These are phyloP conservation scores for Phrynocephalus versicolor DNA, from an alignment of 2,113 vertebrate genomes.

Conservation along the genomic window DNA sequence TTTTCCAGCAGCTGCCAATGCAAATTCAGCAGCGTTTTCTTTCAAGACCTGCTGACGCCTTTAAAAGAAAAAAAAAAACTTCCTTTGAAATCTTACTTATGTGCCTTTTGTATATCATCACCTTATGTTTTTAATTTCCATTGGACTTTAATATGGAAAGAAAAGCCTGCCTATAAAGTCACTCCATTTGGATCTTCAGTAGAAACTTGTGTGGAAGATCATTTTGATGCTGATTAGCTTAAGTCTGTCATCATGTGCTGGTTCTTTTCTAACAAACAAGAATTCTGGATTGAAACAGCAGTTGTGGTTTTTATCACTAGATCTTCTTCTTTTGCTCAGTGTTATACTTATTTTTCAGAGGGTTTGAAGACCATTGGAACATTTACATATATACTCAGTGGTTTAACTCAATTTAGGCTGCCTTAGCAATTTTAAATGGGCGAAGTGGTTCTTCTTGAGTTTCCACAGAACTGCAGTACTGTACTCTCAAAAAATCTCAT, in stretches of 20 bases:
- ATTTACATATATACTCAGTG: not conserved
- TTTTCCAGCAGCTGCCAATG: slow-evolving; percentile 14
- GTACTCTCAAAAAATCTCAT: not conserved
- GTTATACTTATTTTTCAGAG: not conserved
- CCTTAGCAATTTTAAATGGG: not conserved
- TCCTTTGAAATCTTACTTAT: slow-evolving; percentile 15
- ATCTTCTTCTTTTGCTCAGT: not conserved
- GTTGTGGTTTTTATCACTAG: not conserved
- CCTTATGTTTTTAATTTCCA: slow-evolving; percentile 29
- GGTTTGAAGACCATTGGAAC: not conserved
- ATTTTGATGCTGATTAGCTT: not conserved
- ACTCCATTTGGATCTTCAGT: not conserved
- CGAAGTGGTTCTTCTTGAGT: not conserved
- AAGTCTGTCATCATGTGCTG: not conserved
- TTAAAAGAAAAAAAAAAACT: not conserved
- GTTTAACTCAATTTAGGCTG: not conserved
- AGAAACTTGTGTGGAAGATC: not conserved
- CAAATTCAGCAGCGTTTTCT: slow-evolving; percentile 34
- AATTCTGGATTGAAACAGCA: not conserved
- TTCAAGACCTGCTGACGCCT: slow-evolving; percentile 19
- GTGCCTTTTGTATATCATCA: slow-evolving; percentile 14
- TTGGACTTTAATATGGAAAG: not conserved
- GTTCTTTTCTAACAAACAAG: not conserved
- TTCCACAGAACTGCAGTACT: not conserved
- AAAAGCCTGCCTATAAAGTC: slow-evolving; percentile 3